Evolutionary conservation across 2,797 vertebrate genomes (phyloP).

Genomic region (Decapterus maruadsi): DNA sequence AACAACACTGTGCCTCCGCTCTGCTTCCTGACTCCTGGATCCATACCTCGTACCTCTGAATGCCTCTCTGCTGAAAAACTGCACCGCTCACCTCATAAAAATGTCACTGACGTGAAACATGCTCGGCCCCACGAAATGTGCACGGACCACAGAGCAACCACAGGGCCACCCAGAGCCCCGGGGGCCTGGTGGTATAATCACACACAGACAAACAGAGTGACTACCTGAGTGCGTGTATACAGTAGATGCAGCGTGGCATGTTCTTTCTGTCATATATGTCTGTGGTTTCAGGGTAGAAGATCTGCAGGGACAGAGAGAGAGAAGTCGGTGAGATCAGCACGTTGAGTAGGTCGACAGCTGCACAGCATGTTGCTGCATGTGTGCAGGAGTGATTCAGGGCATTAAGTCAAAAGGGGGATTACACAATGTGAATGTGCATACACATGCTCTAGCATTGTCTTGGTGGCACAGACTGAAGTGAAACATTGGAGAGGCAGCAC

Average conservation of each 20-base stretch:
- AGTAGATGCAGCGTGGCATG: constrained; percentile 99
- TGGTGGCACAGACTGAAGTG: not conserved
- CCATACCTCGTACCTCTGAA: constrained; percentile 25
- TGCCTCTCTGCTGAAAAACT: constrained; percentile 34
- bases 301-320: constrained; percentile 80
- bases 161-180: not conserved
- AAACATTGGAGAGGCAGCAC: not conserved
- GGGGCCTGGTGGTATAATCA: not conserved
- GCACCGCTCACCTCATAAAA: constrained; percentile 55
- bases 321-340: constrained; percentile 11
- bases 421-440: constrained; percentile 28
- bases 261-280: constrained; percentile 99
- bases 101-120: constrained; percentile 15
- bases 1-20: not conserved
- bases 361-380: constrained; percentile 44
- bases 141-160: not conserved
- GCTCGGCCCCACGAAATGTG: not conserved
- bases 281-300: constrained; percentile 99
- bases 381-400: constrained; percentile 11
- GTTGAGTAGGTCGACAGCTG: not conserved
- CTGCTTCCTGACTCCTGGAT: constrained; percentile 56
- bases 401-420: constrained; percentile 23
- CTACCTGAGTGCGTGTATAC: constrained; percentile 98
- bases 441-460: constrained; percentile 17
- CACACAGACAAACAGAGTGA: not conserved